Evolutionary conservation across 2,888 invertebrate genomes (phyloP), one percentile per base, ranked within the genome.

Genomic region (Mesopsocus fuscifrons): DNA sequence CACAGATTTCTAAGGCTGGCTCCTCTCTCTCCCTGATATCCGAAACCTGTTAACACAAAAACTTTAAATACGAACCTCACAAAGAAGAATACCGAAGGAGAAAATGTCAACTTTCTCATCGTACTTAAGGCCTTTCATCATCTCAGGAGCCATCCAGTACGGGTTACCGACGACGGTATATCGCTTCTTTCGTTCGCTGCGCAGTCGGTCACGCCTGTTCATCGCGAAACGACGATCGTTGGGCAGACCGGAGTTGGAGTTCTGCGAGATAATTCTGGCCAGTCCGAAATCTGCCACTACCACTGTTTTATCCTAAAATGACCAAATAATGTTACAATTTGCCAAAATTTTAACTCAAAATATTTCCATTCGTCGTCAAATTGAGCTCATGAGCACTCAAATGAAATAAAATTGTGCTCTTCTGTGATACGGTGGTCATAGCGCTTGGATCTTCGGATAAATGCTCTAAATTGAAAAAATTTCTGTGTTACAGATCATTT

Each of bases 121-220:
- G 59, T 94, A 94, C 50, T 84, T 83, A 54, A 87, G 83, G 16
- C 91, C 91, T 59, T 84, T 88, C 85, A 94, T 87, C 94, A 94
- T 94, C 62, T 94, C 94, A 1, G 94, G 94, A 0, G 94, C 94
- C 94, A 94, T 94, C 91, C 92, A 94, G 62, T 91, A 94, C 1
- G 94, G 92, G 67, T 89, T 92, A 2, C 94, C 94, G 0, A 94
- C 94, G 21, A 94, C 91, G 0, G 92, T 94, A 59, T 92, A 92
- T 11, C 92, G 69, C 57, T 91, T 91, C 51, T 85, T 72, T 0
- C 88, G 65, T 52, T 79, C 74, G 41, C 69, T 67, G 41, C 73
- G 74, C 46, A 77, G 55, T 2, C 60, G 57, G 9, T 61, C 59
- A 15, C 59, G 51, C 45, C 61, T 53, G 45, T 58, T 52, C 52